A percentile compares a stretch with the other conserved stretches of the same genome.
Evolutionary conservation across 2,113 vertebrate genomes (phyloP).

Genomic region (Ramphastos sulfuratus): DNA sequence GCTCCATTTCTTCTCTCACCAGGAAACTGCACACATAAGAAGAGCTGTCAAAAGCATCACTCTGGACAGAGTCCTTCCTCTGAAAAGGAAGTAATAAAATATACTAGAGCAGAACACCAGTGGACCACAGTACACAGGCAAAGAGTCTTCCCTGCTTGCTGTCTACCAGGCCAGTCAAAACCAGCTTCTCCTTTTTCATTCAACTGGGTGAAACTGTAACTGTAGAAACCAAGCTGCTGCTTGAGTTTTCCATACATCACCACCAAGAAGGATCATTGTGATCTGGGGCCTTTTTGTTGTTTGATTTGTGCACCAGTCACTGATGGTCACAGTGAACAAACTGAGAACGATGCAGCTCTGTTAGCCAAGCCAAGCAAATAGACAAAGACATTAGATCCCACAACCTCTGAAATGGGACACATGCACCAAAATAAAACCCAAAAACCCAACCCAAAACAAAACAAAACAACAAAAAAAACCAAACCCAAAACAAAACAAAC

Average conservation of each 20-base stretch:
- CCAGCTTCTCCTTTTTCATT: not conserved
- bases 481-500: not conserved
- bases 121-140: not conserved
- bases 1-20: not conserved
- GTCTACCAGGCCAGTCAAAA: not conserved
- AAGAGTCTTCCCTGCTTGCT: not conserved
- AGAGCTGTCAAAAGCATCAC: not conserved
- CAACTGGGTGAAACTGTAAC: not conserved
- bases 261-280: not conserved
- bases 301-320: not conserved
- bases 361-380: not conserved
- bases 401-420: not conserved
- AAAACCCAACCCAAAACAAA: not conserved
- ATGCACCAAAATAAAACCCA: not conserved
- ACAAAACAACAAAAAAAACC: not conserved
- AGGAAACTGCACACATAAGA: not conserved
- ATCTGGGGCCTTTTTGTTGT: not conserved
- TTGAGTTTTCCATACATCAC: not conserved
- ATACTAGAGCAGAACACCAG: not conserved
- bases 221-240: slow-evolving; percentile 15
- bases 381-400: not conserved
- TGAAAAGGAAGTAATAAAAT: slow-evolving; percentile 19
- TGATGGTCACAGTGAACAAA: not conserved
- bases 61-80: not conserved
- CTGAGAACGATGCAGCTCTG: not conserved